Evolutionary conservation across 2,113 vertebrate species (phyloP), one percentile per base, ranked within the genome.

Genomic region (Platycercus adscitus): DNA sequence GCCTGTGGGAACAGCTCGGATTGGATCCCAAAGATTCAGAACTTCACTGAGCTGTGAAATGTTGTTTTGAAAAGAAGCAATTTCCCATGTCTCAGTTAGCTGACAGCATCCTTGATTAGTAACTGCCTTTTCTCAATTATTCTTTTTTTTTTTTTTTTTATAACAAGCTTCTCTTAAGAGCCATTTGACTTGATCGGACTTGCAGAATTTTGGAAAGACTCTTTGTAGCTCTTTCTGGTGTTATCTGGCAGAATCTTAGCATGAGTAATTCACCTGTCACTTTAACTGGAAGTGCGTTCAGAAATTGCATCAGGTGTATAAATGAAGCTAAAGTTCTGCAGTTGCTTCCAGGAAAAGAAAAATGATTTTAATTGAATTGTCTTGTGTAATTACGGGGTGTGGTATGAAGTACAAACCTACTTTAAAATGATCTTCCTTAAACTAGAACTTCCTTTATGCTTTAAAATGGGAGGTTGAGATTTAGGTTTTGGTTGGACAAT

Each of bases 281-380:
- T 97, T 91, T n/a, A 92, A 83, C 73, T 95, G 73, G 46, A 96
- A 81, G 43, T 65, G 14, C 47, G 41, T 78, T 95, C 81, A 94
- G 89, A 96, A 98, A 96, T 97, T 91, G 72, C 18, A 6, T 80
- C 84, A 94, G 50, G 80, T 95, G 90, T 47, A 81, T 56, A 90
- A 97, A 83, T 88, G 75, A 95, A 85, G 56, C 73, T 88, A 72
- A 95, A 94, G 91, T 95, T 95, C 80, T 96, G 86, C 69, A 86
- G 39, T 75, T 91, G 75, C 69, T 91, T 96, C 55, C 70, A 93
- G 86, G 94, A 94, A 96, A 87, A 89, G 91, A 76, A 43, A 71
- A 91, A 83, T 93, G 50, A 66, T 92, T 96, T 96, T 96, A 95
- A 89, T 93, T 88, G 77, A 93, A 82, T 93, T 94, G 44, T 94